Evolutionary conservation across 1,140 invertebrate genomes (phyloP).

Genomic region (Neodiprion lecontei): DNA sequence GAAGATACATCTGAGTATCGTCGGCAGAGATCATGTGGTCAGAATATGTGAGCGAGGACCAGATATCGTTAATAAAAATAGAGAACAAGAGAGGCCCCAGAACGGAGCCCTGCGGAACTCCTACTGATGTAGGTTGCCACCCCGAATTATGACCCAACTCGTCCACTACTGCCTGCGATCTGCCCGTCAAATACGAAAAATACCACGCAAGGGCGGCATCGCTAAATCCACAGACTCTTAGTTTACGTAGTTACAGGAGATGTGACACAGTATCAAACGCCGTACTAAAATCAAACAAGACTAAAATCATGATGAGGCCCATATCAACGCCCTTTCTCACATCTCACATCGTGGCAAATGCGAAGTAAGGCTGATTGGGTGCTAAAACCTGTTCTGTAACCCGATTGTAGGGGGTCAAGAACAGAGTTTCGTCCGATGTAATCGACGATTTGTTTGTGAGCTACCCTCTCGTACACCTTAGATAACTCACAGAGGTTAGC

Average conservation of each 20-base stretch:
- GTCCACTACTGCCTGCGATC: not conserved
- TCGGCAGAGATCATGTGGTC: constrained; percentile 10
- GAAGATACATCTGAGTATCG: constrained; percentile 14
- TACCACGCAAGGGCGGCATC: not conserved
- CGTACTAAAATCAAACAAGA: not conserved
- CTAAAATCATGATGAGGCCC: not conserved
- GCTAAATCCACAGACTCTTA: not conserved
- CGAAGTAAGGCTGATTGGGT: not conserved
- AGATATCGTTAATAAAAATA: constrained; percentile 16
- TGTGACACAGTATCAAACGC: not conserved
- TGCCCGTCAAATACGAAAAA: not conserved
- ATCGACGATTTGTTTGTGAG: not conserved
- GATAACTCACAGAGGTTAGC: no score
- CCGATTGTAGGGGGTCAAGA: not conserved
- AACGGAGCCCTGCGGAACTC: not conserved
- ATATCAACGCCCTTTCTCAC: not conserved
- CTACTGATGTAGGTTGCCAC: not conserved
- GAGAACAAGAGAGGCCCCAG: constrained; percentile 4
- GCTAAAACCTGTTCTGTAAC: not conserved
- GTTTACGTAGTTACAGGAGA: not conserved
- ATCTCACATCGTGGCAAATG: not conserved
- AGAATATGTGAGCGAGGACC: not conserved
- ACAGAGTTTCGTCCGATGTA: not conserved
- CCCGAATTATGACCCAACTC: not conserved
- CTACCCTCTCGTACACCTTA: not conserved